phyloP scores from a whole-genome alignment of 2,113 vertebrate genomes.

The Oreochromis aureus region DNA sequence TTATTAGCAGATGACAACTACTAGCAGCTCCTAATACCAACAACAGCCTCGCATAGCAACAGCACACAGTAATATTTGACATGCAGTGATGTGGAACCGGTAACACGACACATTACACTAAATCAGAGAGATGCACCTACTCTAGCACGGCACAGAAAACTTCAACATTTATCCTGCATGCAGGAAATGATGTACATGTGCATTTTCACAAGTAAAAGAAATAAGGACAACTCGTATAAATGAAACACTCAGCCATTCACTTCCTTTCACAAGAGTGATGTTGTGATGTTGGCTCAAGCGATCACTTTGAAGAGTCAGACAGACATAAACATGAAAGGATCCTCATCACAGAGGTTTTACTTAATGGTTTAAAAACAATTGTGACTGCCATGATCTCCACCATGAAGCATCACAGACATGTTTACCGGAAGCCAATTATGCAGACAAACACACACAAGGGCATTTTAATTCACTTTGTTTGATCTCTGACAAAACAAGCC shows the following conservation, averaged over 20 bases:
- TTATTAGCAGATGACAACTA: too few species aligned
- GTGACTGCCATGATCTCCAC: conserved; percentile 1
- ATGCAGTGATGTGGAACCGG: background rate
- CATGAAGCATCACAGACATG: background rate
- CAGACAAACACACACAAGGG: background rate
- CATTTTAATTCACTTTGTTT: conserved; percentile 5
- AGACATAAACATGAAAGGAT: conserved; percentile 13
- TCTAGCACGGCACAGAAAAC: background rate
- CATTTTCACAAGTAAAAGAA: background rate
- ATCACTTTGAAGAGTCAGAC: background rate
- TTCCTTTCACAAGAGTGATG: background rate
- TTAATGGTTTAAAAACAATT: background rate
- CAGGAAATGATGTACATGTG: background rate
- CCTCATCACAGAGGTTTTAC: background rate
- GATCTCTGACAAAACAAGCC: conserved; percentile 2
- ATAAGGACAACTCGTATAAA: background rate
- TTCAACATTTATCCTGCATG: background rate
- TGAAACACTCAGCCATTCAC: background rate
- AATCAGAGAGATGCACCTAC: background rate
- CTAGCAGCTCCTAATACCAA: too few species aligned
- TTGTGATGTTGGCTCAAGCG: background rate
- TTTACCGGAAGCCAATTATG: conserved; percentile 37
- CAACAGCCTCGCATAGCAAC: background rate
- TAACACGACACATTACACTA: background rate
- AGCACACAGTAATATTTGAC: background rate